Percentiles rank a stretch among this genome's conserved stretches.
Conservation (phyloP, 2,888 invertebrate species). For the Macaria liturata region DNA sequence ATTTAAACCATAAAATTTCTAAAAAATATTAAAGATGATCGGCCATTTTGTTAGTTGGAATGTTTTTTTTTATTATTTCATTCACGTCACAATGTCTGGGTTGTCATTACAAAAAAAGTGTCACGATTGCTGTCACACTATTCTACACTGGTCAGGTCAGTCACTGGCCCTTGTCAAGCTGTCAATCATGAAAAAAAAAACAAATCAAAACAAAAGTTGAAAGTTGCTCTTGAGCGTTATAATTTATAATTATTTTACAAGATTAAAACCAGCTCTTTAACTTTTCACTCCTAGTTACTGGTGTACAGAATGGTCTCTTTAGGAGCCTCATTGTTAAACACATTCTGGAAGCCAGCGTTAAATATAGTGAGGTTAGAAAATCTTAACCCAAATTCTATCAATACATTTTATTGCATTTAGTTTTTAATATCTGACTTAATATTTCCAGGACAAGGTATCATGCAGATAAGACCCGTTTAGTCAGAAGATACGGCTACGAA, state of each 20-base stretch:
- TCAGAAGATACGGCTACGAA: slow-evolving; percentile 88
- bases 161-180: too few species aligned
- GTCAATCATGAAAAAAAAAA: too few species aligned
- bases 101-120: too few species aligned
- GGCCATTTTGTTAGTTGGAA: slow-evolving; percentile 69
- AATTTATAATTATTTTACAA: too few species aligned
- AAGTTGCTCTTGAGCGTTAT: too few species aligned
- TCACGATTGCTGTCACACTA: too few species aligned
- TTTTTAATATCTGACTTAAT: neutral
- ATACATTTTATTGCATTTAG: neutral
- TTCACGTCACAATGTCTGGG: neutral
- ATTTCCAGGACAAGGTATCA: slow-evolving; percentile 81
- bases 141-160: too few species aligned
- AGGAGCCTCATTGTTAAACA: slow-evolving; percentile 57
- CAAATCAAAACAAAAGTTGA: too few species aligned
- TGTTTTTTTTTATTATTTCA: slow-evolving; percentile 36
- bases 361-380: slow-evolving; percentile 66
- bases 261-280: too few species aligned
- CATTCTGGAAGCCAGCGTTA: slow-evolving; percentile 65
- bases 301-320: slow-evolving; percentile 58
- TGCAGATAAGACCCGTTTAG: slow-evolving; percentile 84
- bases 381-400: neutral
- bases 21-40: slow-evolving; percentile 51
- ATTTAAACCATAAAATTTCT: slow-evolving; percentile 50
- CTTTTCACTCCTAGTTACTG: too few species aligned